Base-by-base conservation (phyloP, 1,140 invertebrate genomes). In the Temnothorax nylanderi region DNA sequence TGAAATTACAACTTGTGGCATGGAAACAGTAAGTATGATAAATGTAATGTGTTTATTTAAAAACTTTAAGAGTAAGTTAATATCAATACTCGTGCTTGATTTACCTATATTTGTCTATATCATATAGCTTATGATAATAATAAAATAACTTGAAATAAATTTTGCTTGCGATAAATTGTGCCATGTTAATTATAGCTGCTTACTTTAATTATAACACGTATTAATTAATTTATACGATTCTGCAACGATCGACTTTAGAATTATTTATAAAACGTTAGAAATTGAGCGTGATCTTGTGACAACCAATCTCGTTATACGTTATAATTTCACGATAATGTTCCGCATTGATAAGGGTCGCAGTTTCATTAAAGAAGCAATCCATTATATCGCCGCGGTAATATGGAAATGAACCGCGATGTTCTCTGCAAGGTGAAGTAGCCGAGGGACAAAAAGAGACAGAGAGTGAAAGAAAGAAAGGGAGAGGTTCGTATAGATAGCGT, bases 291-390 rank as follows among this genome's bases (percentile, higher is more conserved):
- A 71, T 16, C 77, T 69, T 47, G 5, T 56, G 54, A 62, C 41
- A 69, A 32, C 37, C 44, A 18, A 84, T 84, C 44, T 10, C 16
- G 51, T 32, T 21, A 26, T 11, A 32, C 34, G 41, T 49, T 41
- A 16, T 62, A 84, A 49, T 7, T 75, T 49, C 18, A 49, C 18
- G 54, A 74, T 74, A 84, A 75, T 41, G 77, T 60, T 74, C 54
- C 80, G 5, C 69, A 49, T 82, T 72, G 80, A 84, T 75, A 74
- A 84, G 69, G 18, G 13, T 8, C 6, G 54, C 72, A 75, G 69
- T 75, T 84, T 84, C 69, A 84, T 84, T 84, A 74, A 84, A 84
- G 69, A 60, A 58, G 80, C 80, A 47, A 84, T 84, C 69, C 80
- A 84, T 84, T 84, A 84, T 11, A 37, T 84, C 80, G 41, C 69